These are phyloP conservation scores for Tolypeutes matacus DNA, from an alignment of 2,797 vertebrate species.

Conservation along the genomic window DNA sequence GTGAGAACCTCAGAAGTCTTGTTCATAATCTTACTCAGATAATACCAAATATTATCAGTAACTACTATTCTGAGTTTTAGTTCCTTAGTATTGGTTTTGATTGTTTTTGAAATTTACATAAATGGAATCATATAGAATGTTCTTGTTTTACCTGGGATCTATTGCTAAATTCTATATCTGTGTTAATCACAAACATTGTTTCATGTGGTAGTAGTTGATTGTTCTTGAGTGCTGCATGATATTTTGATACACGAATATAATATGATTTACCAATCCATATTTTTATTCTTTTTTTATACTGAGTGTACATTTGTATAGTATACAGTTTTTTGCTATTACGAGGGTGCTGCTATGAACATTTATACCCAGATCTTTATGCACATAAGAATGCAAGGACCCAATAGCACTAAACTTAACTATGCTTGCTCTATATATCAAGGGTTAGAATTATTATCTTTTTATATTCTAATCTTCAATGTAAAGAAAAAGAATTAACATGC, in stretches of 20 bases:
- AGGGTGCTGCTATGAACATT: too few relatives aligned
- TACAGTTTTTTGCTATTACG: too few relatives aligned
- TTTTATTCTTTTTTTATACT: too few relatives aligned
- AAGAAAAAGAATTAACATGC: neutral
- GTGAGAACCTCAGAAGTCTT: neutral
- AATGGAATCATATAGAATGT: neutral
- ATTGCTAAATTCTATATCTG: neutral
- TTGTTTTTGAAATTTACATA: too few relatives aligned
- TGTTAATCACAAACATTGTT: neutral
- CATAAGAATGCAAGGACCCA: neutral
- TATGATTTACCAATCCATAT: too few relatives aligned
- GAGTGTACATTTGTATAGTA: too few relatives aligned
- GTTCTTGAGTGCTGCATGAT: neutral
- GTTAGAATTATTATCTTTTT: neutral
- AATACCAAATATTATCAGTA: neutral
- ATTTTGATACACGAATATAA: neutral
- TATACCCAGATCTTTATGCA: too few relatives aligned
- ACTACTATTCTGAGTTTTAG: too few relatives aligned
- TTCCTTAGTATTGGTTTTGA: too few relatives aligned
- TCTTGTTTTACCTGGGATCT: neutral
- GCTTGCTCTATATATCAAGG: too few relatives aligned
- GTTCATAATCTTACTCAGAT: neutral
- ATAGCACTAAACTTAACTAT: neutral
- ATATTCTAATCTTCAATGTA: neutral
- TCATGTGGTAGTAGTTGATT: neutral